phyloP scores from a whole-genome alignment of 1,140 invertebrate genomes.

The Arctopsyche grandis region DNA sequence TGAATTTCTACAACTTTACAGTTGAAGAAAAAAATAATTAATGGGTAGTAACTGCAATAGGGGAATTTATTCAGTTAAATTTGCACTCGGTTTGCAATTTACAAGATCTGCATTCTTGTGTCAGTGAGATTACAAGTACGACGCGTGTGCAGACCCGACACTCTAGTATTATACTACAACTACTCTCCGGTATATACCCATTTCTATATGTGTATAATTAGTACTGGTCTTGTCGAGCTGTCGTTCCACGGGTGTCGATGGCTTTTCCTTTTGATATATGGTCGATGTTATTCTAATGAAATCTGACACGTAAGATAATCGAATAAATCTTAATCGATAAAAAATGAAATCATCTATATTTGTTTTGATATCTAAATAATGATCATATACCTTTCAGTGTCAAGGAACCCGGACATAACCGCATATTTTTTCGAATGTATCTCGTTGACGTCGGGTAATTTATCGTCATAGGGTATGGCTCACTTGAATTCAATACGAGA shows the following conservation, averaged over 20 bases:
- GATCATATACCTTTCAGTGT: not conserved
- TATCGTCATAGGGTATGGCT: conserved; percentile 47
- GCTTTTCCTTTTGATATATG: conserved; percentile 7
- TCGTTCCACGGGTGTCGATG: not conserved
- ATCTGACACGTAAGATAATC: not conserved
- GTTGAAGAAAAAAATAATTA: too few species aligned
- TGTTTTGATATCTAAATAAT: not conserved
- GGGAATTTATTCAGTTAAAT: too few species aligned
- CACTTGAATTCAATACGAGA: conserved; percentile 45
- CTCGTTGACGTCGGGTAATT: conserved; percentile 40
- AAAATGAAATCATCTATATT: not conserved
- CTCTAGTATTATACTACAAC: not conserved
- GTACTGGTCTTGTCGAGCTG: not conserved
- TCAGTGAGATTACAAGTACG: not conserved
- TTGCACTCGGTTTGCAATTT: not conserved
- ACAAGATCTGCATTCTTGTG: not conserved
- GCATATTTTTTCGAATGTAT: conserved; percentile 35
- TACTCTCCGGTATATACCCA: not conserved
- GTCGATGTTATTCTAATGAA: not conserved
- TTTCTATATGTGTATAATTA: conserved; percentile 5
- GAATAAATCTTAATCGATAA: not conserved
- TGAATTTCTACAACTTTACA: too few species aligned
- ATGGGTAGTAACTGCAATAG: too few species aligned
- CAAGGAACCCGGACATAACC: conserved; percentile 45
- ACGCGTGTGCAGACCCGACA: not conserved